Base-by-base conservation (phyloP, 2,113 vertebrate species). In the Rhagologus leucostigma region DNA sequence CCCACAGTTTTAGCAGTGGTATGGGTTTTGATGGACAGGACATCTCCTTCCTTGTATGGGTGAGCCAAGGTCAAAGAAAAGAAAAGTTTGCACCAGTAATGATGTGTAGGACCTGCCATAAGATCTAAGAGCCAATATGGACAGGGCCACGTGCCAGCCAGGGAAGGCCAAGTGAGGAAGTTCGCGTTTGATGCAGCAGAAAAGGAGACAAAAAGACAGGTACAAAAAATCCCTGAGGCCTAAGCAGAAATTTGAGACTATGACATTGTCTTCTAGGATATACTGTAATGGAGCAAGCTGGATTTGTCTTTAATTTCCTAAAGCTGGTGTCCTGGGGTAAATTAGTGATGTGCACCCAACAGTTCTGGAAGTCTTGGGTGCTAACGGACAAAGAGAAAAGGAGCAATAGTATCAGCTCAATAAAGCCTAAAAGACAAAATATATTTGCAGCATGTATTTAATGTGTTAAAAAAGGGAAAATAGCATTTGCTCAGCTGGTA, bases 161-260 rank as follows among this genome's bases (percentile, higher is more conserved):
- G 21, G 14, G 49, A 90, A 63, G 57, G 55, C 30, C 50, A 74
- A 50, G 32, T 47, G 42, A 81, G 46, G 56, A 89, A 70, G 39
- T 60, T 35, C 55, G 44, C 1, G 0, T 46, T 64, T 84, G 80
- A 95, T 91, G 47, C 53, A 81, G 76, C 80, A 93, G 69, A 90
- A 95, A 84, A 90, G 24, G 64, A 92, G 41, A 74, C 26, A 90
- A 88, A 83, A 93, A 46, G 75, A 90, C 63, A 94, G 42, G 57
- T 69, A 90, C 57, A 84, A 77, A 86, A 86, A 74, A 27, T 39
- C 60, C 92, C 81, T 1, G 4, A 82, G 57, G 93, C 65, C 29
- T 52, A 82, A 94, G 87, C 4, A 75, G 78, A 93, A 89, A 84
- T 60, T 60, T 57, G 81, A 94, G 65, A 71, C 52, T 82, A 32